Percentiles rank a stretch among this genome's conserved stretches.
Evolutionary conservation across 1,140 invertebrate genomes (phyloP).

Genomic region (Coelopa frigida): DNA sequence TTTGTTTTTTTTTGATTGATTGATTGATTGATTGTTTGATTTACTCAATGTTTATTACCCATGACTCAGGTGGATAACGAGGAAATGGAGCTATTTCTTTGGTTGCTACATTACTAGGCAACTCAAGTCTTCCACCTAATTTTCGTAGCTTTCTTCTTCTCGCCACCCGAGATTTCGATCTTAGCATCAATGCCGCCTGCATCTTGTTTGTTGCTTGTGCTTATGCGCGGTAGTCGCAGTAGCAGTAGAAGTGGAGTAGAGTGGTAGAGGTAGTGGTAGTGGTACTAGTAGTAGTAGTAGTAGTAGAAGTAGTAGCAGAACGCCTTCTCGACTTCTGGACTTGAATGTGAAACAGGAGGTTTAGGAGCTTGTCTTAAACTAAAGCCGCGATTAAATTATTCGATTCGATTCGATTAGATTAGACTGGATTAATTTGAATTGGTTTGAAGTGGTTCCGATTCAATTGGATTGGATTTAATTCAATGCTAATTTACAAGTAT

Average conservation of each 20-base stretch:
- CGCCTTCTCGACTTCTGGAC: no score
- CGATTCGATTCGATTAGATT: background rate
- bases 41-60: constrained; percentile 49
- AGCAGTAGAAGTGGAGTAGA: no score
- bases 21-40: no score
- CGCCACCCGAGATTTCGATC: constrained; percentile 73
- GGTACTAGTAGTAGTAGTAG: no score
- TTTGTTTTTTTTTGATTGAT: no score
- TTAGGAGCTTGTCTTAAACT: no score
- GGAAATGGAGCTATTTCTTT: constrained; percentile 77
- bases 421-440: background rate
- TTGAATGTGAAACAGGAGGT: no score
- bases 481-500: no score
- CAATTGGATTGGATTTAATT: background rate
- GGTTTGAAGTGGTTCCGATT: background rate
- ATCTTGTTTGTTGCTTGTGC: constrained; percentile 60
- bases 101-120: constrained; percentile 77
- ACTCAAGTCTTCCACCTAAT: constrained; percentile 62
- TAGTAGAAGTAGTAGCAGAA: no score
- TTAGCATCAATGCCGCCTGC: constrained; percentile 84
- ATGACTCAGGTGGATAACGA: constrained; percentile 70
- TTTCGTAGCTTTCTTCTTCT: constrained; percentile 65
- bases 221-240: constrained; percentile 9
- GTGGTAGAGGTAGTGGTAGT: no score
- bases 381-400: no score